phyloP scores from a whole-genome alignment of 2,113 vertebrate genomes.

The Ammodramus savannarum region DNA sequence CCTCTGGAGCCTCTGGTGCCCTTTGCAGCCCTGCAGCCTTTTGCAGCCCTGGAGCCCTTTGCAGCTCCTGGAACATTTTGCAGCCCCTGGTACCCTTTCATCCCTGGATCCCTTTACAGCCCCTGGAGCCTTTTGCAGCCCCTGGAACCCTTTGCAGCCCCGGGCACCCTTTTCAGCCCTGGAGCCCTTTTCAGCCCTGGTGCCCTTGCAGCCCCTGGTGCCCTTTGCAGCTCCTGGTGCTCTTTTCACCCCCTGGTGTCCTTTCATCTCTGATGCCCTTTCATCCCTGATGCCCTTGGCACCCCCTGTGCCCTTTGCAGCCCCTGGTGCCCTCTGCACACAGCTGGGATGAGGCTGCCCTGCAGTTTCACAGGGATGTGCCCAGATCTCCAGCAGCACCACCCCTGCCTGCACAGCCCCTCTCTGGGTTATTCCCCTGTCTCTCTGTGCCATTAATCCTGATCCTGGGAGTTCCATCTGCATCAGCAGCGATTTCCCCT shows the following conservation, averaged over 20 bases:
- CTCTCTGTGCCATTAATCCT: neutral
- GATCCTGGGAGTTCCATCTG: neutral
- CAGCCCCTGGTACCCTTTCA: too few species aligned
- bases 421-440: neutral
- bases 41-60: too few species aligned
- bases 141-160: too few species aligned
- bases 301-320: too few species aligned
- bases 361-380: neutral
- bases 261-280: neutral
- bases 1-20: too few species aligned
- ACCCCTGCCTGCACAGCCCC: neutral
- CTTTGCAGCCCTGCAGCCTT: neutral
- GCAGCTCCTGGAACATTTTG: accelerated
- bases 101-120: too few species aligned
- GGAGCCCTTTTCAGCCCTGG: neutral
- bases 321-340: accelerated
- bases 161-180: too few species aligned
- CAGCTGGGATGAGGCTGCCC: neutral
- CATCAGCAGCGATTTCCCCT: neutral
- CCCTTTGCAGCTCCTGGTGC: too few species aligned
- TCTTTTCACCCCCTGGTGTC: too few species aligned
- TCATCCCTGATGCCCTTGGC: neutral
- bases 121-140: too few species aligned
- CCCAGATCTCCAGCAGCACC: too few species aligned
- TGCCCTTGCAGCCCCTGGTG: neutral